Base-by-base conservation (phyloP, 2,888 invertebrate species). In the Dermolepida albohirtum region DNA sequence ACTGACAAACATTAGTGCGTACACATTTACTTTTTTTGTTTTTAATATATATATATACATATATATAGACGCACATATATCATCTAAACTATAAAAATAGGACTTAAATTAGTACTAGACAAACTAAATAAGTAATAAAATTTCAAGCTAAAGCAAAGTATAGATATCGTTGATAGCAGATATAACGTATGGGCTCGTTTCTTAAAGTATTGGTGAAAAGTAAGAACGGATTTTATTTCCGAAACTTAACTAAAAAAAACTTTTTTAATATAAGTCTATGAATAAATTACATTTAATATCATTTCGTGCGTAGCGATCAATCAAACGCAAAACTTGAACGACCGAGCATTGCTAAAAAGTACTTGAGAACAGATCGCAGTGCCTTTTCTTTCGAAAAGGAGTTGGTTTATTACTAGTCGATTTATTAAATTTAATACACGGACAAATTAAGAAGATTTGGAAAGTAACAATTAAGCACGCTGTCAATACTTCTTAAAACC, bases 211-310 rank as follows among this genome's bases (percentile, higher is more conserved):
- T 16, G n/a, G 8, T 7, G n/a, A 11, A 57, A 43, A 57, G 43
- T 22, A 27, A 5, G 29, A 22, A 41, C 11, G 11, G 40, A 41
- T 11, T 16, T 49, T 55, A 17, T 41, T 34, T 34, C 1, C 54
- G 16, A 40, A 41, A n/a, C 49, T 2, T 16, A 10, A 14, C 40
- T 40, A n/a, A 27, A 14, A 14, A 16, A 52, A 57, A 43, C 22
- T 57, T 57, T 41, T 57, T 43, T 43, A 44, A 57, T 57, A 57
- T 43, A 43, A 57, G 12, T 6, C 43, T 44, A 57, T 57, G 43
- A 43, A 57, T 57, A 57, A 57, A 57, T 57, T 44, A 57, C 41
- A 44, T 44, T 44, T 54, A 43, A 43, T 57, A 43, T 44, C 57
- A 57, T 44, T 57, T 55, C 41, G 27, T 57, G 57, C 22, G 1